These are phyloP conservation scores for Gastrophryne carolinensis DNA, from an alignment of 2,797 vertebrate species.

Conservation along the genomic window DNA sequence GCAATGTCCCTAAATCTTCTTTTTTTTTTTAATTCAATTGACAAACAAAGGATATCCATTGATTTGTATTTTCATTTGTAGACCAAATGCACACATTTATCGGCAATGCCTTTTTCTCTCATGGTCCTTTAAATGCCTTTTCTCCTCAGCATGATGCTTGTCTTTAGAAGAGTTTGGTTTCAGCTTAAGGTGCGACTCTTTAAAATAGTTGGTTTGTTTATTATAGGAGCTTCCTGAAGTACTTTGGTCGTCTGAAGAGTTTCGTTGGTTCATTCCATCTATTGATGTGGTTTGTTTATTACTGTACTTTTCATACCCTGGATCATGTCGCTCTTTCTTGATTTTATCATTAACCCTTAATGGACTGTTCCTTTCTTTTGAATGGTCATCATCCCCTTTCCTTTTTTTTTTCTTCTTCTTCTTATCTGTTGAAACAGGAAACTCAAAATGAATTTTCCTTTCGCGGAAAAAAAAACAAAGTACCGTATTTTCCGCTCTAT, in stretches of 20 bases:
- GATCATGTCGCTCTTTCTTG: constrained; percentile 16
- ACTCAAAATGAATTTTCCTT: background rate
- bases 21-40: too few species aligned
- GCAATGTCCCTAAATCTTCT: too few species aligned
- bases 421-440: background rate
- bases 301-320: constrained; percentile 30
- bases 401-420: constrained; percentile 8
- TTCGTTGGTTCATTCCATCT: background rate
- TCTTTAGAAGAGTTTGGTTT: too few species aligned
- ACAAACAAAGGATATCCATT: too few species aligned
- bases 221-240: background rate
- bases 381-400: background rate
- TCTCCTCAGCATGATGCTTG: background rate
- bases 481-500: too few species aligned
- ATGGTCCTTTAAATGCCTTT: background rate
- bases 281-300: background rate
- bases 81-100: too few species aligned
- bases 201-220: too few species aligned
- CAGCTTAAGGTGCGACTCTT: too few species aligned
- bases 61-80: too few species aligned
- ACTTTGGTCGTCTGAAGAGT: background rate
- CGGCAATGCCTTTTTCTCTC: background rate
- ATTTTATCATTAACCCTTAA: background rate
- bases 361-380: background rate
- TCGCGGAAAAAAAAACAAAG: too few species aligned